Evolutionary conservation across 1,140 invertebrate species (phyloP).

Genomic region (Maconellicoccus hirsutus): DNA sequence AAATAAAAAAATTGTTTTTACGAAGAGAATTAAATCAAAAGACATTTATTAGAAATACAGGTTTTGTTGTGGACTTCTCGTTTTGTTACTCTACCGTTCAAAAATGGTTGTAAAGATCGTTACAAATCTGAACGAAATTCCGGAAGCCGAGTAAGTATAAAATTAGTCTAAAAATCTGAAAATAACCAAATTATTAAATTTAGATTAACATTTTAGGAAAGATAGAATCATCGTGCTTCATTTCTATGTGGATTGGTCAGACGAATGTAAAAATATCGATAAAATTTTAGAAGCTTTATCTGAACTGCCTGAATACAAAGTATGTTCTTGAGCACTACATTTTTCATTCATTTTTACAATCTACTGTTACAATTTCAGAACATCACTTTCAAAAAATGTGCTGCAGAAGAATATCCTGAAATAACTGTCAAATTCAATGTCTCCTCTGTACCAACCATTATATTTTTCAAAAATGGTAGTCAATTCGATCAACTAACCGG

Average conservation of each 20-base stretch:
- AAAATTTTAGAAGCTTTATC: slow-evolving; percentile 62
- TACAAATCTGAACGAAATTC: background rate
- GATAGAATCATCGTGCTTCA: slow-evolving; percentile 39
- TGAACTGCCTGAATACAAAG: slow-evolving; percentile 44
- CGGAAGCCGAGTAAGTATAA: background rate
- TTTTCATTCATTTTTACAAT: background rate
- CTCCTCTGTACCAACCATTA: slow-evolving; percentile 71
- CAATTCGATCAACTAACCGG: slow-evolving; percentile 73
- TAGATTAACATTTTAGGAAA: background rate
- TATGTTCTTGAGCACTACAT: slow-evolving; percentile 25
- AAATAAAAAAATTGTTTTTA: no score
- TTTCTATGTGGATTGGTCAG: slow-evolving; percentile 77
- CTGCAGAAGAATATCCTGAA: slow-evolving; percentile 75
- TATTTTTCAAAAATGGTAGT: slow-evolving; percentile 57
- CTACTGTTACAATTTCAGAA: slow-evolving; percentile 30
- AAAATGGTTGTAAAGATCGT: background rate
- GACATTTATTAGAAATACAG: no score
- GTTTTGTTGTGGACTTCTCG: no score
- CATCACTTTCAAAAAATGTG: slow-evolving; percentile 49
- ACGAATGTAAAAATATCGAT: slow-evolving; percentile 76
- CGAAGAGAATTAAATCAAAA: no score
- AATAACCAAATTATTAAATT: background rate
- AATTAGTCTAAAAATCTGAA: background rate
- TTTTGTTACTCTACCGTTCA: no score
- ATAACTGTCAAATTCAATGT: slow-evolving; percentile 69